These are phyloP conservation scores for Spondyliosoma cantharus DNA, from an alignment of 2,797 vertebrate species.

Conservation along the genomic window DNA sequence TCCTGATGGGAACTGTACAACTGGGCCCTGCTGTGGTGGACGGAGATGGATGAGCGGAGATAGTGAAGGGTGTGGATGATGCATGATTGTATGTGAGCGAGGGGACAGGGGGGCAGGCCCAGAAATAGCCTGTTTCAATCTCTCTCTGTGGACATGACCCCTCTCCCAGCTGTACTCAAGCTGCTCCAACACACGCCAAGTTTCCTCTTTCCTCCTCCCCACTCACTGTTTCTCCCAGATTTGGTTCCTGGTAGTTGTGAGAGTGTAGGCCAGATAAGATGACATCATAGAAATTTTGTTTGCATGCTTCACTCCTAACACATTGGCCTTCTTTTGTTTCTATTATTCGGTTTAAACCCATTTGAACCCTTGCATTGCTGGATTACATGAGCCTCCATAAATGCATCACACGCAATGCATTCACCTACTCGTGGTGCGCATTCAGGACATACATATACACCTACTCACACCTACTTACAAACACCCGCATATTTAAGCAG, in stretches of 20 bases:
- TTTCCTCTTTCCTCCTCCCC: conserved; percentile 72
- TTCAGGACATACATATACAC: conserved; percentile 46
- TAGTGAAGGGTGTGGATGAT: conserved; percentile 81
- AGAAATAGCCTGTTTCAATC: conserved; percentile 82
- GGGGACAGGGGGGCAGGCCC: conserved; percentile 70
- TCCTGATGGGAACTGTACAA: conserved; percentile 56
- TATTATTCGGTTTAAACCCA: conserved; percentile 29
- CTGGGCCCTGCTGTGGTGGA: conserved; percentile 48
- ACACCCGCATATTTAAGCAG: conserved; percentile 69
- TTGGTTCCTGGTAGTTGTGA: conserved; percentile 62
- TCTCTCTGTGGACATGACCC: conserved; percentile 81
- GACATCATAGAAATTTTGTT: conserved; percentile 65
- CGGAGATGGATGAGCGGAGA: conserved; percentile 76
- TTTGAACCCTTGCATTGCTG: conserved; percentile 44
- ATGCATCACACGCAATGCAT: conserved; percentile 43
- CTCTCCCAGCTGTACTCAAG: conserved; percentile 79
- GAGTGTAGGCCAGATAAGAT: conserved; percentile 62
- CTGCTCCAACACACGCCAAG: conserved; percentile 73
- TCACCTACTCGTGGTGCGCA: conserved; percentile 51
- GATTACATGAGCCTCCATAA: conserved; percentile 40
- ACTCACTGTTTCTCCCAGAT: conserved; percentile 63
- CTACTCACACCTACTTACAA: conserved; percentile 67
- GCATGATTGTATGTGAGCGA: conserved; percentile 78
- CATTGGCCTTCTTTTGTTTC: conserved; percentile 29
- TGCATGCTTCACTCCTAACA: conserved; percentile 32